A percentile compares a stretch with the other conserved stretches of the same genome.
Conservation (phyloP, 2,888 invertebrate species). For the Latrodectus hesperus region DNA sequence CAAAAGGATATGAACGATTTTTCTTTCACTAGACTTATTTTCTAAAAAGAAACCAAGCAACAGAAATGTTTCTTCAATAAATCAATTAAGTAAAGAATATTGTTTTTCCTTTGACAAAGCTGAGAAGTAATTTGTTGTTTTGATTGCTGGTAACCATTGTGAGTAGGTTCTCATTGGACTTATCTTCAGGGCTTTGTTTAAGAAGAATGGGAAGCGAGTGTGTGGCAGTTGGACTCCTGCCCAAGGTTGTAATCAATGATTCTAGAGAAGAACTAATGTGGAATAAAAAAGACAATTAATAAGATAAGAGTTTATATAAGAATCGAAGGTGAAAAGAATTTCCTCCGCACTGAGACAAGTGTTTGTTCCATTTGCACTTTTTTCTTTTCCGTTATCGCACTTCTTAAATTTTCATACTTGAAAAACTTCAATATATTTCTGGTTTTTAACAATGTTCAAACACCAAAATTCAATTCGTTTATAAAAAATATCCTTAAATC, state of each 20-base stretch:
- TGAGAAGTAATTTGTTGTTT: conserved; percentile 9
- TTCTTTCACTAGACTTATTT: not conserved
- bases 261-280: not conserved
- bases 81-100: conserved; percentile 17
- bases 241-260: conserved; percentile 3
- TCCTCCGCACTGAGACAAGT: not conserved
- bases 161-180: not conserved
- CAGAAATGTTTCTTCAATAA: conserved; percentile 5
- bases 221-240: conserved; percentile 1
- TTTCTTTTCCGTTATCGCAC: not conserved
- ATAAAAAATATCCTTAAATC: no score
- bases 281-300: conserved; percentile 1
- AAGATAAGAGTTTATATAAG: conserved; percentile 9
- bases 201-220: not conserved
- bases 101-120: conserved; percentile 7
- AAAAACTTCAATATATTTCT: not conserved
- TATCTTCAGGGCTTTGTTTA: not conserved
- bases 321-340: not conserved
- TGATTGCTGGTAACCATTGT: conserved; percentile 1
- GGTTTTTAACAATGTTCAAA: no score
- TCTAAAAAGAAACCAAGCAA: not conserved
- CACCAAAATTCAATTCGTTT: no score
- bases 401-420: not conserved
- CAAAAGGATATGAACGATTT: not conserved
- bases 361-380: not conserved